A percentile compares a stretch with the other conserved stretches of the same genome.
phyloP scores from a whole-genome alignment of 2,113 vertebrate genomes.

The Zosterops hypoxanthus region DNA sequence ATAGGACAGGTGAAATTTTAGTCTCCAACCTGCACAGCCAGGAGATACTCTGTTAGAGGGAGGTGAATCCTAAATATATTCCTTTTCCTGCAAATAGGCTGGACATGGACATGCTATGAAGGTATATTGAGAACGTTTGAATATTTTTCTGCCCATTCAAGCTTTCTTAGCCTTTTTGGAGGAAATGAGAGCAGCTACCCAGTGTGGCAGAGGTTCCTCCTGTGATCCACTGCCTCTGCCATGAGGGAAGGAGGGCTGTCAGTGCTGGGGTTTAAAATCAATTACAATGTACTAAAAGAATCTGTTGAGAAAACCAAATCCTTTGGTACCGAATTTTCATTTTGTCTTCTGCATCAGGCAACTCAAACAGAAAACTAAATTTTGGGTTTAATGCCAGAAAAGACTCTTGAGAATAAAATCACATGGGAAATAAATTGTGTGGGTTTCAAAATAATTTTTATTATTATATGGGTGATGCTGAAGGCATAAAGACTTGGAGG shows the following conservation, averaged over 20 bases:
- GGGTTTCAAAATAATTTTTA: constrained; percentile 54
- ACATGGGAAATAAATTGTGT: neutral
- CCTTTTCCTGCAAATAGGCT: neutral
- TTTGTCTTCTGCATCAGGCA: neutral
- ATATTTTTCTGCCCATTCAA: neutral
- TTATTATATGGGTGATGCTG: neutral
- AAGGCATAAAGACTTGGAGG: neutral
- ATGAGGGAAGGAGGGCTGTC: neutral
- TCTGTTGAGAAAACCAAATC: neutral
- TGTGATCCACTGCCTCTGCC: neutral
- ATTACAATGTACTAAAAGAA: neutral
- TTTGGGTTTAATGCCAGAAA: neutral
- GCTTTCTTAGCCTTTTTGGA: neutral
- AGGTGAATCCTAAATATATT: neutral
- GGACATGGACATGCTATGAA: neutral
- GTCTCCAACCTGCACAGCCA: neutral
- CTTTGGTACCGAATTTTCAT: neutral
- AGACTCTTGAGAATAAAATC: constrained; percentile 10
- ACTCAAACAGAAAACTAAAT: neutral
- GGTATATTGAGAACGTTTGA: neutral
- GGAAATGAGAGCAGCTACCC: neutral
- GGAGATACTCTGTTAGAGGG: neutral
- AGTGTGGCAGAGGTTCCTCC: neutral
- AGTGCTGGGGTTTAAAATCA: neutral
- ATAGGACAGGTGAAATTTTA: neutral